Conservation (phyloP, 2,888 invertebrate genomes). For the Acleris laterana region DNA sequence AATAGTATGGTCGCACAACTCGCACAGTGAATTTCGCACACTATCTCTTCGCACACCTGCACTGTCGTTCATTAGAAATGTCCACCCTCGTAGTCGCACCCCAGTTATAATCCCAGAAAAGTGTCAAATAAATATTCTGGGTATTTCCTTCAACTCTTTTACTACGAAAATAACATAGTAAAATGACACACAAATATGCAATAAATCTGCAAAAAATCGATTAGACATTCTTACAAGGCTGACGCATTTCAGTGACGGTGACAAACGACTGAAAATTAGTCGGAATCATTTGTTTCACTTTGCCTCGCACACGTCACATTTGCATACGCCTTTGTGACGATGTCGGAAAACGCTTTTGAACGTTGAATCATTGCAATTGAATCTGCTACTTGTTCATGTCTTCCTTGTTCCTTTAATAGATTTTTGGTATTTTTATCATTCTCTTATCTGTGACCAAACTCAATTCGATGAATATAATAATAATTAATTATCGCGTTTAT, state of each 20-base stretch:
- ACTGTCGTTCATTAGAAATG: no score
- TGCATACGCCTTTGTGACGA: slow-evolving; percentile 42
- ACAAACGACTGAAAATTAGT: slow-evolving; percentile 63
- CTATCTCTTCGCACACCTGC: no score
- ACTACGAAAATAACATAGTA: no score
- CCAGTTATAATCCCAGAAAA: no score
- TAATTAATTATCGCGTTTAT: background rate
- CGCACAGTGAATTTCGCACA: background rate
- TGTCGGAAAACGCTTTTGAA: slow-evolving; percentile 19
- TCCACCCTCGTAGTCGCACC: no score
- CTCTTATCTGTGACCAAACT: background rate
- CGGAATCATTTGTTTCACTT: slow-evolving; percentile 64
- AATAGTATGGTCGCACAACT: background rate
- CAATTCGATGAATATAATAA: background rate
- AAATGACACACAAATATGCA: no score
- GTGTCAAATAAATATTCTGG: no score
- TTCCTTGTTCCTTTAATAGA: slow-evolving; percentile 13
- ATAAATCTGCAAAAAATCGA: no score
- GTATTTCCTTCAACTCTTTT: no score
- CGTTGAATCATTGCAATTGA: slow-evolving; percentile 19
- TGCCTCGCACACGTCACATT: slow-evolving; percentile 55
- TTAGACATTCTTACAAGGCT: slow-evolving; percentile 1
- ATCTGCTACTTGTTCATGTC: background rate
- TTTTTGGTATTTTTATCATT: background rate
- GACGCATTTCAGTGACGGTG: slow-evolving; percentile 49